Percentiles rank a stretch among this genome's conserved stretches.
phyloP scores from a whole-genome alignment of 1,140 invertebrate genomes.

The Microvelia longipes region DNA sequence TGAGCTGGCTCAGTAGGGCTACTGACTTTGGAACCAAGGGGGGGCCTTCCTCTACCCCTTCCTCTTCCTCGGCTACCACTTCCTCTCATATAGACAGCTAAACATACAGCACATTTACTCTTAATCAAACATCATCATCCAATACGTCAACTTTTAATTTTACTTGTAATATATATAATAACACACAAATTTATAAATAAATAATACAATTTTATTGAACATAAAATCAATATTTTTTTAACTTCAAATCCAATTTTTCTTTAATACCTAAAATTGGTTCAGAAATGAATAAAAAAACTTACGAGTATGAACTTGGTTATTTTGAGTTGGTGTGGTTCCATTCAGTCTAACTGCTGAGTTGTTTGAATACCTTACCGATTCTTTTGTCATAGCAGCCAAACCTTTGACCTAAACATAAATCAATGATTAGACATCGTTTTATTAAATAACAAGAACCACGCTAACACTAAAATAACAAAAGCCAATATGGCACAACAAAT shows the following conservation, averaged over 20 bases:
- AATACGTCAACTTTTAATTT: too few species aligned
- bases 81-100: conserved; percentile 11
- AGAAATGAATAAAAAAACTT: neutral
- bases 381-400: conserved; percentile 27
- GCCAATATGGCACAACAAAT: too few species aligned
- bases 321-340: neutral
- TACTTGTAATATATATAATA: too few species aligned
- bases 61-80: conserved; percentile 17
- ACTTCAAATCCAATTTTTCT: too few species aligned
- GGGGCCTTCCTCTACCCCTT: conserved; percentile 15
- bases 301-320: neutral
- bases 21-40: conserved; percentile 9
- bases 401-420: conserved; percentile 32
- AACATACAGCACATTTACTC: conserved; percentile 5
- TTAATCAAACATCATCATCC: too few species aligned
- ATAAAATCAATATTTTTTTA: too few species aligned
- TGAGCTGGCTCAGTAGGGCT: conserved; percentile 25
- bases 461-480: too few species aligned
- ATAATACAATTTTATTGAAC: too few species aligned
- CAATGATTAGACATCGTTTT: too few species aligned
- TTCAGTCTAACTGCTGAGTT: conserved; percentile 3
- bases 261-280: neutral
- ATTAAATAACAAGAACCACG: too few species aligned
- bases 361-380: conserved; percentile 20
- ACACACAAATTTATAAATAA: too few species aligned